Evolutionary conservation across 2,797 vertebrate species (phyloP).

Genomic region (Thalassophryne amazonica): DNA sequence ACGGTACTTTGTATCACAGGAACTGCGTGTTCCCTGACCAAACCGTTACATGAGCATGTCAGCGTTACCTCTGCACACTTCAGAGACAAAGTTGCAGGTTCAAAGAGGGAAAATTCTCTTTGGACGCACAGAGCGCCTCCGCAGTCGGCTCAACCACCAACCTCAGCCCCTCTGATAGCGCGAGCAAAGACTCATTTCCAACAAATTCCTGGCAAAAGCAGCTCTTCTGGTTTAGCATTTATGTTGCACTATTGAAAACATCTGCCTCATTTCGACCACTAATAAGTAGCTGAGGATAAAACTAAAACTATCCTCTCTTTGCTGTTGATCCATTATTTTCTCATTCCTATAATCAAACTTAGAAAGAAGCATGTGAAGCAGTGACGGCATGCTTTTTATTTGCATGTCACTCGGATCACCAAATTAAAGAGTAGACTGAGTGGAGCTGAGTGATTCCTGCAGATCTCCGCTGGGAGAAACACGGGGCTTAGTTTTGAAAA

Average conservation of each 20-base stretch:
- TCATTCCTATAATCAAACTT: constrained; percentile 74
- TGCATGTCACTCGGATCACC: constrained; percentile 60
- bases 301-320: constrained; percentile 68
- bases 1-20: no score
- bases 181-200: constrained; percentile 57
- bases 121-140: constrained; percentile 16
- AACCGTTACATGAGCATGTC: background rate
- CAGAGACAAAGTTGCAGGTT: constrained; percentile 27
- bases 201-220: constrained; percentile 67
- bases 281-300: constrained; percentile 80
- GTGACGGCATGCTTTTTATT: constrained; percentile 67
- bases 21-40: no score
- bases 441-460: constrained; percentile 54
- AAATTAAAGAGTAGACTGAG: constrained; percentile 72
- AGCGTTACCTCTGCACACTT: constrained; percentile 7
- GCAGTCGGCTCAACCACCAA: constrained; percentile 36
- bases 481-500: constrained; percentile 52
- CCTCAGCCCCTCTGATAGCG: constrained; percentile 52
- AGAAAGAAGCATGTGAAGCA: constrained; percentile 64
- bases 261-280: constrained; percentile 76
- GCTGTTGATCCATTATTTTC: constrained; percentile 77
- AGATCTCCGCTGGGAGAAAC: constrained; percentile 45
- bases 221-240: constrained; percentile 65
- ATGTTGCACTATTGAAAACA: constrained; percentile 80
- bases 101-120: constrained; percentile 11